Percentiles rank a stretch among this genome's conserved stretches.
phyloP scores from a whole-genome alignment of 2,888 invertebrate genomes.

The Callosobruchus maculatus region DNA sequence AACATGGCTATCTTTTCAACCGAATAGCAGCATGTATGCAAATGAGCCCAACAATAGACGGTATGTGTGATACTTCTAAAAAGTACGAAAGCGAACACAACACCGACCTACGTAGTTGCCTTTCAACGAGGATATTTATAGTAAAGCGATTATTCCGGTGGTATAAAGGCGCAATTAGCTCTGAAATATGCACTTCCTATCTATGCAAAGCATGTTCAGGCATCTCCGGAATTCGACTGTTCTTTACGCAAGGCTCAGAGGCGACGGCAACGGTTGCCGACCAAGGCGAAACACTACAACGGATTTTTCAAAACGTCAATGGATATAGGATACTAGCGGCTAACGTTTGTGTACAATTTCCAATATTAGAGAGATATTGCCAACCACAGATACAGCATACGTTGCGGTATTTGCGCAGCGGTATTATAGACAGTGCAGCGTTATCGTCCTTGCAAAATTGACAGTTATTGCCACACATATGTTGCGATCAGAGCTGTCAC shows the following conservation, averaged over 20 bases:
- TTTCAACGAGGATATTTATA: not conserved
- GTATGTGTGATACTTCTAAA: not conserved
- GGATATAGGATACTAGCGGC: too few species aligned
- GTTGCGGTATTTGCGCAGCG: too few species aligned
- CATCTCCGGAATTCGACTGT: slow-evolving; percentile 9
- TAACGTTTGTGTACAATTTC: too few species aligned
- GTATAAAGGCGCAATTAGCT: not conserved
- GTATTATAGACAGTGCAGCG: too few species aligned
- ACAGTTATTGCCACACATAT: too few species aligned
- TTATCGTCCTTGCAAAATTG: too few species aligned
- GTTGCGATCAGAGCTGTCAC: too few species aligned
- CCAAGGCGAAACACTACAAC: not conserved
- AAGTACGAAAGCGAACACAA: not conserved
- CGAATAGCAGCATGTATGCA: not conserved
- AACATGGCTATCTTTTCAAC: not conserved
- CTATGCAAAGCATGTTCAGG: slow-evolving; percentile 12
- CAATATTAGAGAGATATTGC: too few species aligned
- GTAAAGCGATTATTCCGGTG: not conserved
- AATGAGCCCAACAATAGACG: not conserved
- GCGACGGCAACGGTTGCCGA: not conserved
- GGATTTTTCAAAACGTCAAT: not conserved
- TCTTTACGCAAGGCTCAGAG: not conserved
- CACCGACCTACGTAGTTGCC: not conserved
- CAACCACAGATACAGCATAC: too few species aligned
- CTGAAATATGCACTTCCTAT: slow-evolving; percentile 3